These are phyloP conservation scores for Sphaerophoria taeniata DNA, from an alignment of 2,888 invertebrate species.

Conservation along the genomic window DNA sequence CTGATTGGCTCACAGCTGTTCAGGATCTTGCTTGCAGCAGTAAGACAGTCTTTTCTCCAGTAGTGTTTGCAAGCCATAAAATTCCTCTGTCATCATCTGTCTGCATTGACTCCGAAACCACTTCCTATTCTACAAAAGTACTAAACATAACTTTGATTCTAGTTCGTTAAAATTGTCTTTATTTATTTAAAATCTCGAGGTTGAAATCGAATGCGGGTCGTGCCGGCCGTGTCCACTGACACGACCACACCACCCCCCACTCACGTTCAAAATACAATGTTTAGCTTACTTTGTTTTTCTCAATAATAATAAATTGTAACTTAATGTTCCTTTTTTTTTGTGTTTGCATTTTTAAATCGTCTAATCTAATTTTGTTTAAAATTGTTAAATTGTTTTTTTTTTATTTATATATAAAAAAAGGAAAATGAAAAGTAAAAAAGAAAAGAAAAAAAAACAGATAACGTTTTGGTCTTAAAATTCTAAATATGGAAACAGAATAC, in stretches of 20 bases:
- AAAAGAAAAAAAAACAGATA: conserved; percentile 30
- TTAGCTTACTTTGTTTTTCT: conserved; percentile 12
- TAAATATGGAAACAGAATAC: conserved; percentile 43
- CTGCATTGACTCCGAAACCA: too few relatives aligned
- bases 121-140: not conserved
- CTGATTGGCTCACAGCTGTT: too few relatives aligned
- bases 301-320: conserved; percentile 33
- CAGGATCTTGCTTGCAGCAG: too few relatives aligned
- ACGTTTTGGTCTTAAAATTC: conserved; percentile 52
- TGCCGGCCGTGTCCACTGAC: conserved; percentile 24
- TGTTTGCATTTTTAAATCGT: conserved; percentile 48
- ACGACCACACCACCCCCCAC: conserved; percentile 31
- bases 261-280: conserved; percentile 57
- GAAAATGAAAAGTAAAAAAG: conserved; percentile 15
- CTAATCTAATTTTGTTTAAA: conserved; percentile 48
- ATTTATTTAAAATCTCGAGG: conserved; percentile 67
- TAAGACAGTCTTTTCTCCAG: too few relatives aligned
- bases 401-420: conserved; percentile 39
- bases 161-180: conserved; percentile 70
- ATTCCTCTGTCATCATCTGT: too few relatives aligned
- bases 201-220: conserved; percentile 34
- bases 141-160: conserved; percentile 26
- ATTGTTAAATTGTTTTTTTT: conserved; percentile 48
- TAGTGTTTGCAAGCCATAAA: too few relatives aligned
- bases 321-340: conserved; percentile 17